Conservation (phyloP, 2,888 invertebrate genomes). For the Melikaiella ostensackeni region DNA sequence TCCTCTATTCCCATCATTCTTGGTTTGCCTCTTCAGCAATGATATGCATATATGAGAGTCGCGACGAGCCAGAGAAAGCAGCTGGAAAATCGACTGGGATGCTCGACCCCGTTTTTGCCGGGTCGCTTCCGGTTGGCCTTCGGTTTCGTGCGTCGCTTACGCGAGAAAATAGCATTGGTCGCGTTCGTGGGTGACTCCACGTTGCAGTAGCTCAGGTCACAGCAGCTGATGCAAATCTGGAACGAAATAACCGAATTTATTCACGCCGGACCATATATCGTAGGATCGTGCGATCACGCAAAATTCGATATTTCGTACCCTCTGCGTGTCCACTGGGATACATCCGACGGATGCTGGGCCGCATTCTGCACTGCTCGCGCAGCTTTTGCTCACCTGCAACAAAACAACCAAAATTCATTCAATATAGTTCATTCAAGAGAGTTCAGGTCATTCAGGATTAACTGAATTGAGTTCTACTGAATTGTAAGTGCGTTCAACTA, state of each 20-base stretch:
- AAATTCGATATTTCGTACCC: slow-evolving; percentile 77
- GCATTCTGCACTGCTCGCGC: slow-evolving; percentile 81
- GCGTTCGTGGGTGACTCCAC: slow-evolving; percentile 81
- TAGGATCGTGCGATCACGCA: slow-evolving; percentile 46
- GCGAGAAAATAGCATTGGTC: slow-evolving; percentile 79
- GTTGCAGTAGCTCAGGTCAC: slow-evolving; percentile 83
- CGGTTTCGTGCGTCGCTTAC: slow-evolving; percentile 65
- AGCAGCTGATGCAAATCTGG: slow-evolving; percentile 82
- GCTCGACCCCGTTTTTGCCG: slow-evolving; percentile 53
- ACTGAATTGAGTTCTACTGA: too few relatives aligned
- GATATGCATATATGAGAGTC: slow-evolving; percentile 55
- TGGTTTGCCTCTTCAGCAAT: slow-evolving; percentile 50
- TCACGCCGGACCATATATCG: slow-evolving; percentile 42
- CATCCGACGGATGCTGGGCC: slow-evolving; percentile 81
- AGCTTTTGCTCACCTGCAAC: slow-evolving; percentile 81
- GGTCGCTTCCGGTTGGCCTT: slow-evolving; percentile 53
- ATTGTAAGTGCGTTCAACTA: too few relatives aligned
- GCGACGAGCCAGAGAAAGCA: slow-evolving; percentile 50
- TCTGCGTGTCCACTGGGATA: slow-evolving; percentile 81
- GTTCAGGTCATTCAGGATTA: too few relatives aligned
- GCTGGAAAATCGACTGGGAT: slow-evolving; percentile 49
- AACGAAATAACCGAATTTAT: slow-evolving; percentile 74
- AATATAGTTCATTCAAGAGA: background rate
- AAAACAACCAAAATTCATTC: background rate
- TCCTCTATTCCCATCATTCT: slow-evolving; percentile 2